These are phyloP conservation scores for Echinops telfairi DNA, from an alignment of 2,113 vertebrate species.

Conservation along the genomic window DNA sequence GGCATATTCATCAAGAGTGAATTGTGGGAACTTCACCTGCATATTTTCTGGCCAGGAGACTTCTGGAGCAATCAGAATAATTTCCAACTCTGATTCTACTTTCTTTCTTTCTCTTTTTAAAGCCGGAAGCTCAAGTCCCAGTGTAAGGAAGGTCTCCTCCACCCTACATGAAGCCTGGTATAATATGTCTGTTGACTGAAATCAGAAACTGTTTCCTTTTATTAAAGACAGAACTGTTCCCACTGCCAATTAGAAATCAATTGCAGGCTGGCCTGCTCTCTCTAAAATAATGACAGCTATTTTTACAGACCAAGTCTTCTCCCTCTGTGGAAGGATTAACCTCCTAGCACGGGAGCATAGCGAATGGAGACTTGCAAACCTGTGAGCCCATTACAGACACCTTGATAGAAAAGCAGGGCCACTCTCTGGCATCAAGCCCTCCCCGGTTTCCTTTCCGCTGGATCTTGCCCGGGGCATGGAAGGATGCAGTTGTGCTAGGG, in stretches of 20 bases:
- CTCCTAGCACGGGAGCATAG: background rate
- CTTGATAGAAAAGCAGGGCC: background rate
- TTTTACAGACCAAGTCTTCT: constrained; percentile 29
- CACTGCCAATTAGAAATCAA: constrained; percentile 65
- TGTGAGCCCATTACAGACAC: background rate
- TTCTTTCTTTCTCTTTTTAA: background rate
- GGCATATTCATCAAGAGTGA: constrained; percentile 8
- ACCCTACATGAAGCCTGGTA: background rate
- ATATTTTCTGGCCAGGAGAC: constrained; percentile 62
- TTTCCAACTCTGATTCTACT: constrained; percentile 55
- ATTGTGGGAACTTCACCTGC: constrained; percentile 56
- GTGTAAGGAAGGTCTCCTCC: background rate
- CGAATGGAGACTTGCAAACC: background rate
- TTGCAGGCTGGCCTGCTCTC: constrained; percentile 29
- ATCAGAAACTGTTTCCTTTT: constrained; percentile 34
- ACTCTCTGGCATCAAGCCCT: background rate
- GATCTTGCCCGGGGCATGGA: background rate
- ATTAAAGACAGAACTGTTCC: constrained; percentile 48
- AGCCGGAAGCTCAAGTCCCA: background rate
- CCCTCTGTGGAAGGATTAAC: constrained; percentile 56
- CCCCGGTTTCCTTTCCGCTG: background rate
- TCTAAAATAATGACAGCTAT: constrained; percentile 61
- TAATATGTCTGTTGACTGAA: background rate
- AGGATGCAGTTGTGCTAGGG: background rate
- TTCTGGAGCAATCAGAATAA: constrained; percentile 57